A percentile compares a stretch with the other conserved stretches of the same genome.
phyloP scores from a whole-genome alignment of 1,140 invertebrate genomes.

The Pseudomyrmex dendroicus region DNA sequence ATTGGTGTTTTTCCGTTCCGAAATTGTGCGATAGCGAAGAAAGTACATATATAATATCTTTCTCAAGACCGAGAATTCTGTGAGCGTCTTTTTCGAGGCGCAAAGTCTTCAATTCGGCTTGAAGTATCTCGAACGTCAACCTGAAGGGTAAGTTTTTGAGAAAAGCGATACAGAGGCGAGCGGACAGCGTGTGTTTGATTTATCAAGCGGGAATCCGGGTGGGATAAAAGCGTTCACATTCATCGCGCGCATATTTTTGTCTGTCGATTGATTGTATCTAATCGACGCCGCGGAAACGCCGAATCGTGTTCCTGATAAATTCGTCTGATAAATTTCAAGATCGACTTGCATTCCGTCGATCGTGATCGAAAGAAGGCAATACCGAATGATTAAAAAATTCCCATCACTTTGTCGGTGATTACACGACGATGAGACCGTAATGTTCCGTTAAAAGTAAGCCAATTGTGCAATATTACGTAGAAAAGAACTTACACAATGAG shows the following conservation, averaged over 20 bases:
- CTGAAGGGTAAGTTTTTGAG: conserved; percentile 63
- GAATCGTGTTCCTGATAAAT: conserved; percentile 31
- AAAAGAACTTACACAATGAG: too few species aligned
- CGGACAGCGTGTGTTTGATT: background rate
- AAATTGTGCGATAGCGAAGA: background rate
- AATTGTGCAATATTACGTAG: conserved; percentile 2
- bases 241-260: background rate
- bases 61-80: background rate
- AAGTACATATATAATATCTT: background rate
- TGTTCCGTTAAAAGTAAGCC: conserved; percentile 23
- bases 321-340: conserved; percentile 42
- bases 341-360: conserved; percentile 29
- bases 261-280: conserved; percentile 23
- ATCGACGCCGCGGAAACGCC: conserved; percentile 40
- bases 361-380: background rate
- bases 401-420: background rate
- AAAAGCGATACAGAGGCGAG: too few species aligned
- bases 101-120: background rate
- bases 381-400: conserved; percentile 22
- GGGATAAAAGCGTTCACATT: background rate
- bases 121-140: conserved; percentile 33
- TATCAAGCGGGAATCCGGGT: background rate
- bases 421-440: background rate
- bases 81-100: too few species aligned
- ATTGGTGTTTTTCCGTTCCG: background rate